Evolutionary conservation across 2,888 invertebrate species (phyloP).

Genomic region (Sesamia inferens): DNA sequence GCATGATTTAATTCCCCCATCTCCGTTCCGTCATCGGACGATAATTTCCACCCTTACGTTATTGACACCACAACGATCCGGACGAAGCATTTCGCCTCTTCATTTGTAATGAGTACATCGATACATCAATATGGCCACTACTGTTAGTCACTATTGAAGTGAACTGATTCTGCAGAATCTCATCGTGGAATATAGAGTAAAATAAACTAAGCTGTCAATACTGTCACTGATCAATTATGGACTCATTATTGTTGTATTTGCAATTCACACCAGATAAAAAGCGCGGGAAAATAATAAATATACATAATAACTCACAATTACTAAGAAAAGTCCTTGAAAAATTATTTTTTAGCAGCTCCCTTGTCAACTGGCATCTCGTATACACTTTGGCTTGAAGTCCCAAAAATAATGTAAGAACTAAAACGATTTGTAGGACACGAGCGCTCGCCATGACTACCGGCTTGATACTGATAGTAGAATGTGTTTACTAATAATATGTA

Average conservation of each 20-base stretch:
- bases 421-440: constrained; percentile 70
- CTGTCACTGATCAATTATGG: constrained; percentile 1
- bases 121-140: too few species aligned
- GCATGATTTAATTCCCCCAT: too few species aligned
- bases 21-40: too few species aligned
- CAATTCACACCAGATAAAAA: not conserved
- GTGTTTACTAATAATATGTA: constrained; percentile 63
- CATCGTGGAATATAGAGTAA: too few species aligned
- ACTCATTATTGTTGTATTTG: not conserved
- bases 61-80: too few species aligned
- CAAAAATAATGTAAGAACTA: constrained; percentile 72
- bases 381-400: constrained; percentile 88
- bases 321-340: constrained; percentile 92
- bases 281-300: not conserved
- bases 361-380: constrained; percentile 92
- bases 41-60: too few species aligned
- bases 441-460: constrained; percentile 73
- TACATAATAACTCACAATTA: constrained; percentile 91
- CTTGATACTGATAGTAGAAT: constrained; percentile 72
- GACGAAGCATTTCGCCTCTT: too few species aligned
- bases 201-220: too few species aligned
- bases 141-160: too few species aligned
- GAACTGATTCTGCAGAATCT: too few species aligned
- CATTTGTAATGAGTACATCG: too few species aligned
- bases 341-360: constrained; percentile 91